phyloP scores from a whole-genome alignment of 2,888 invertebrate genomes.

The Volucella zonaria region DNA sequence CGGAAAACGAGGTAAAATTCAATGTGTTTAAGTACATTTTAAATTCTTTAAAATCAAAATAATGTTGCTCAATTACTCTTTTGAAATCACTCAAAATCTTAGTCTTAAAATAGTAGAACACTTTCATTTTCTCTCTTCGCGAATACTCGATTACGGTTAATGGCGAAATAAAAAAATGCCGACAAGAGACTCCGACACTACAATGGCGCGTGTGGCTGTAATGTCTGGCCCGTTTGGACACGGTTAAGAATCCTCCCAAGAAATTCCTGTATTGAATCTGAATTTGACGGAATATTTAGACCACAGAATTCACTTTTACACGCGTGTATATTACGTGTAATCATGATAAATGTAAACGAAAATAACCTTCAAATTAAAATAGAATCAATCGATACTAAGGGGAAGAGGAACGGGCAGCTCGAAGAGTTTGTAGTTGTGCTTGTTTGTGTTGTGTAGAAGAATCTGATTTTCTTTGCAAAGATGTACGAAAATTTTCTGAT shows the following conservation, averaged over 20 bases:
- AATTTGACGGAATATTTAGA: neutral
- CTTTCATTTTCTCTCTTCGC: slow-evolving; percentile 35
- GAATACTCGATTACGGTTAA: slow-evolving; percentile 6
- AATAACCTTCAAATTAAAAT: slow-evolving; percentile 63
- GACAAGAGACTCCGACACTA: slow-evolving; percentile 48
- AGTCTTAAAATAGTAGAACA: slow-evolving; percentile 34
- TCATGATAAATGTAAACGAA: slow-evolving; percentile 17
- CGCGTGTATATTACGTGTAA: neutral
- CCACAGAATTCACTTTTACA: neutral
- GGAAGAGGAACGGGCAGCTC: neutral
- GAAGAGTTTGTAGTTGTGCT: neutral
- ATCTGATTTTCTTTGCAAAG: too few species aligned
- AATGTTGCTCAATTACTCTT: neutral
- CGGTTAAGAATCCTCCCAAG: neutral
- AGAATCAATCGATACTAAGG: slow-evolving; percentile 50
- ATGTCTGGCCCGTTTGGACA: neutral
- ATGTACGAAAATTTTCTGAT: too few species aligned
- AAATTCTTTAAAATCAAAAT: neutral
- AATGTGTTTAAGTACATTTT: slow-evolving; percentile 1
- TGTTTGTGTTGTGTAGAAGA: neutral
- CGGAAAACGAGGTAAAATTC: slow-evolving; percentile 88
- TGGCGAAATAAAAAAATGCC: slow-evolving; percentile 64
- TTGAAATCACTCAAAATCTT: slow-evolving; percentile 9
- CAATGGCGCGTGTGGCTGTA: slow-evolving; percentile 62
- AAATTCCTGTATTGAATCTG: neutral